A percentile compares a stretch with the other conserved stretches of the same genome.
These are phyloP conservation scores for Drosophila falleni DNA, from an alignment of 2,888 invertebrate species.

Conservation along the genomic window DNA sequence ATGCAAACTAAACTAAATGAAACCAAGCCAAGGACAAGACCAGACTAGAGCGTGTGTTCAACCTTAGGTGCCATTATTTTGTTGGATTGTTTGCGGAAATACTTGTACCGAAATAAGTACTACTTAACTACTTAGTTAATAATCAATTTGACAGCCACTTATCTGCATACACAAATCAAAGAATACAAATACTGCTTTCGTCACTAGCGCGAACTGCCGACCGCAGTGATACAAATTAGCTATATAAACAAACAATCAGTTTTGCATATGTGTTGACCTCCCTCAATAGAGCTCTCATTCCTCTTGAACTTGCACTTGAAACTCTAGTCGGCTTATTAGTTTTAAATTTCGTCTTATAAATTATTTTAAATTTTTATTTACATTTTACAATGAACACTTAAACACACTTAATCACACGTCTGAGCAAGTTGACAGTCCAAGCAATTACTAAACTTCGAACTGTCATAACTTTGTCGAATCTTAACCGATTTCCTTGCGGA, in stretches of 20 bases:
- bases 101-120: conserved; percentile 3
- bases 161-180: conserved; percentile 21
- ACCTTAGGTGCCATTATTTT: conserved; percentile 15
- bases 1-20: conserved; percentile 6
- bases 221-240: not conserved
- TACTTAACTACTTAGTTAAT: conserved; percentile 25
- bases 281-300: not conserved
- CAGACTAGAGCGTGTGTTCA: not conserved
- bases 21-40: not conserved
- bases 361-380: too few species aligned
- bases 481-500: too few species aligned
- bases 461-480: too few species aligned
- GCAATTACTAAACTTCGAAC: too few species aligned
- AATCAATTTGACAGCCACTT: conserved; percentile 29
- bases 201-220: too few species aligned
- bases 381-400: too few species aligned
- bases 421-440: too few species aligned
- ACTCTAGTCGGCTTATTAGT: not conserved
- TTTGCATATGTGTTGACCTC: not conserved
- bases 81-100: conserved; percentile 18
- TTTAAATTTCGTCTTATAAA: not conserved
- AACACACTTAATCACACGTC: too few species aligned
- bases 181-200: not conserved
- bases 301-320: not conserved
- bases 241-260: not conserved